phyloP scores from a whole-genome alignment of 2,797 vertebrate species.

The Urosaurus nigricauda region DNA sequence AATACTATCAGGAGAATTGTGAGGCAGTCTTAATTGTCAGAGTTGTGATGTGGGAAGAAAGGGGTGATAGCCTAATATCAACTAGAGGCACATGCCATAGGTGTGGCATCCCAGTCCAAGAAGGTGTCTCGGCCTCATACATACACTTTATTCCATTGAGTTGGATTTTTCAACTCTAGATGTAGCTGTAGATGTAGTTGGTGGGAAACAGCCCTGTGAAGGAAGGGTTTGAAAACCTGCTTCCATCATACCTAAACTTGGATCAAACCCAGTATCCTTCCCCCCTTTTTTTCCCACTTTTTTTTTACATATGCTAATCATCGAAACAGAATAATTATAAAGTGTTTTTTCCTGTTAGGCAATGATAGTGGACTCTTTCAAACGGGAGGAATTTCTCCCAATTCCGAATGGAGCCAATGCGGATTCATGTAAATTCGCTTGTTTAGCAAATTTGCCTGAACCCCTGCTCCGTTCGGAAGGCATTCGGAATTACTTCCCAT shows the following conservation, averaged over 20 bases:
- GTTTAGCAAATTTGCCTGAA: too few species aligned
- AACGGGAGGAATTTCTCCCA: too few species aligned
- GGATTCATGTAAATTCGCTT: too few species aligned
- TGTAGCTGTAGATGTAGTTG: background rate
- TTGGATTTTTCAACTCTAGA: background rate
- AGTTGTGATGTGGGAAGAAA: background rate
- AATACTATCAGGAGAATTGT: background rate
- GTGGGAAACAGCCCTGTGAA: background rate
- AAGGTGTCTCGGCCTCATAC: too few species aligned
- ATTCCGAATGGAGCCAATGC: too few species aligned
- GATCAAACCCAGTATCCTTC: background rate
- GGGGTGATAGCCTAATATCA: background rate
- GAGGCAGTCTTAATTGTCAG: background rate
- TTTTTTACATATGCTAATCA: background rate
- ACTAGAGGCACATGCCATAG: background rate
- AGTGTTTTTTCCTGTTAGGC: background rate
- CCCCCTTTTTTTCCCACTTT: too few species aligned
- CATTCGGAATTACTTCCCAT: too few species aligned
- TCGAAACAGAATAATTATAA: background rate
- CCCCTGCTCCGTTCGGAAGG: too few species aligned
- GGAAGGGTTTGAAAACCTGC: background rate
- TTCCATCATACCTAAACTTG: background rate
- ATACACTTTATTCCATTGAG: too few species aligned
- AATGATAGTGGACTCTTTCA: too few species aligned
- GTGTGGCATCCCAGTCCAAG: background rate